These are phyloP conservation scores for Conops quadrifasciatus DNA, from an alignment of 2,888 invertebrate species.

Conservation along the genomic window DNA sequence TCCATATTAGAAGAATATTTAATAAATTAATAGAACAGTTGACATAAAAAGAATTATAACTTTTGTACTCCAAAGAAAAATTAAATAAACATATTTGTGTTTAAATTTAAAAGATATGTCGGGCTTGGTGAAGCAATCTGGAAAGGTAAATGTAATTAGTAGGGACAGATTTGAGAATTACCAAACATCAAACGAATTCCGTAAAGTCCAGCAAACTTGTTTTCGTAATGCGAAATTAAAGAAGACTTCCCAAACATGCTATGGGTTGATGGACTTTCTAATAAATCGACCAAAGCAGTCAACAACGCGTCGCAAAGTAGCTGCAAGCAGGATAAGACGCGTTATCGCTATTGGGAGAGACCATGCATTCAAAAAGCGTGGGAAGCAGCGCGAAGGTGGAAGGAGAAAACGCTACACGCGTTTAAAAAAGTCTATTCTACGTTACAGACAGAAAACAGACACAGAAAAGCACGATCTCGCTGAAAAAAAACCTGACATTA, in stretches of 20 bases:
- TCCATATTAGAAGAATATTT: too few species aligned
- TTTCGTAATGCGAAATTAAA: conserved; percentile 43
- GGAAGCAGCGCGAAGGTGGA: conserved; percentile 44
- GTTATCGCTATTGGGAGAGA: background rate
- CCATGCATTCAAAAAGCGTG: conserved; percentile 28
- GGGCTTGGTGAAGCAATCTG: too few species aligned
- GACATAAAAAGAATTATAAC: too few species aligned
- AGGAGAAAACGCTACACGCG: conserved; percentile 38
- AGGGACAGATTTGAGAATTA: too few species aligned
- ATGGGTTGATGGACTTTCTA: conserved; percentile 39
- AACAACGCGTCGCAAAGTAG: background rate
- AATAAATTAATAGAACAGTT: too few species aligned
- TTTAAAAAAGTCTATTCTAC: conserved; percentile 50
- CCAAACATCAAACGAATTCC: too few species aligned
- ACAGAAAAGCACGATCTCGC: conserved; percentile 18
- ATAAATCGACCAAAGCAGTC: conserved; percentile 19
- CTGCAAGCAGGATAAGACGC: conserved; percentile 1
- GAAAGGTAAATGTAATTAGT: too few species aligned
- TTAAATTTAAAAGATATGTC: too few species aligned
- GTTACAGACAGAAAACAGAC: conserved; percentile 43
- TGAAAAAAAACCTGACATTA: background rate
- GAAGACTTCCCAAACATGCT: conserved; percentile 32
- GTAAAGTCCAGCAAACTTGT: too few species aligned
- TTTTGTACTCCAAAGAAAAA: too few species aligned
- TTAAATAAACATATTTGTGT: too few species aligned